Evolutionary conservation across 2,888 invertebrate genomes (phyloP).

Genomic region (Andrena fulva): DNA sequence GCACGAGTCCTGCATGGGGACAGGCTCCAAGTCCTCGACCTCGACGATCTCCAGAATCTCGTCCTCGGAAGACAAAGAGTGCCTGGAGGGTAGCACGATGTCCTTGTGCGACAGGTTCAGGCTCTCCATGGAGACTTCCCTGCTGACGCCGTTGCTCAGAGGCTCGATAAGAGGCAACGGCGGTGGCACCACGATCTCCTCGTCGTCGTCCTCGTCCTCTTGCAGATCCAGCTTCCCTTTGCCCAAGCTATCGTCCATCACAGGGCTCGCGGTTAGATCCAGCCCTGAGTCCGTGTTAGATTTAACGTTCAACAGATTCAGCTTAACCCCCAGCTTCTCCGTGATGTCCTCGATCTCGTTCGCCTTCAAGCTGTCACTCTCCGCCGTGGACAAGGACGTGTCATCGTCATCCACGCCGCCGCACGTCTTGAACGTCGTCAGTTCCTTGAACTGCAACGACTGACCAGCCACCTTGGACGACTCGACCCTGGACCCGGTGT

Average conservation of each 20-base stretch:
- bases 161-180: slow-evolving; percentile 92
- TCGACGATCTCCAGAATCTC: slow-evolving; percentile 93
- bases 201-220: slow-evolving; percentile 87
- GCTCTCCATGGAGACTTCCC: slow-evolving; percentile 94
- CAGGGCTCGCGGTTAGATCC: slow-evolving; percentile 81
- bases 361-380: slow-evolving; percentile 81
- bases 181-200: slow-evolving; percentile 93
- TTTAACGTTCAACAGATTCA: slow-evolving; percentile 81
- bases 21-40: slow-evolving; percentile 92
- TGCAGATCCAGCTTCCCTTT: slow-evolving; percentile 77
- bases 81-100: slow-evolving; percentile 87
- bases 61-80: slow-evolving; percentile 88
- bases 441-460: slow-evolving; percentile 86
- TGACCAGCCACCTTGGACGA: slow-evolving; percentile 83
- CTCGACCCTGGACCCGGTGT: slow-evolving; percentile 85
- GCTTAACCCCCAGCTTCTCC: slow-evolving; percentile 81
- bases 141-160: slow-evolving; percentile 87
- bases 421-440: slow-evolving; percentile 88
- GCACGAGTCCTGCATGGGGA: slow-evolving; percentile 94
- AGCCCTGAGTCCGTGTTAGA: slow-evolving; percentile 82
- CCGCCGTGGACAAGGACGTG: slow-evolving; percentile 81
- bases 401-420: slow-evolving; percentile 84
- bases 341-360: slow-evolving; percentile 83
- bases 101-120: slow-evolving; percentile 92
- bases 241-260: slow-evolving; percentile 79